phyloP scores from a whole-genome alignment of 2,888 invertebrate genomes.

The Lasioglossum vierecki region DNA sequence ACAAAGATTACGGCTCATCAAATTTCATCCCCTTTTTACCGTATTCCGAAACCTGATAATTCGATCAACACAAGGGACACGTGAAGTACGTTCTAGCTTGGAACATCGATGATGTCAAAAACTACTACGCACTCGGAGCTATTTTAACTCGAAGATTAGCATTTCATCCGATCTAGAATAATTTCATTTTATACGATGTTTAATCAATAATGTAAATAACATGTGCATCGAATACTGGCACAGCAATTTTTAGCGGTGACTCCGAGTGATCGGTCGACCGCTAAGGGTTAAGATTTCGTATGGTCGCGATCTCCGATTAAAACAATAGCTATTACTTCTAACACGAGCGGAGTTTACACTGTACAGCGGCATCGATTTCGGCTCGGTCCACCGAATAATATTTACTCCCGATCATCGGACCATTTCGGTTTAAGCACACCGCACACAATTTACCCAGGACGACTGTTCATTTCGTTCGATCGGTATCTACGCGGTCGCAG shows the following conservation, averaged over 20 bases:
- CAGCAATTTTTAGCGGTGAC: too few relatives aligned
- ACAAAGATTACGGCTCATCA: not conserved
- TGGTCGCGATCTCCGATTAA: not conserved
- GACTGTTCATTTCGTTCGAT: not conserved
- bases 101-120: not conserved
- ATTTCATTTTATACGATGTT: too few relatives aligned
- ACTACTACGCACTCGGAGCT: too few relatives aligned
- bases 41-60: not conserved
- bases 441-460: not conserved
- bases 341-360: not conserved
- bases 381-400: not conserved
- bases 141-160: too few relatives aligned
- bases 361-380: not conserved
- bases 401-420: not conserved
- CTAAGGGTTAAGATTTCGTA: not conserved
- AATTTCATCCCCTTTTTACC: not conserved
- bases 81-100: not conserved
- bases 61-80: not conserved
- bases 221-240: too few relatives aligned
- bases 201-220: too few relatives aligned
- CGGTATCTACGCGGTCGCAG: not conserved
- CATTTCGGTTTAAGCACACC: constrained; percentile 6
- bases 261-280: too few relatives aligned
- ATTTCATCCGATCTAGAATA: too few relatives aligned
- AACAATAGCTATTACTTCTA: not conserved